Base-by-base conservation (phyloP, 2,797 vertebrate genomes). In the Sebastes ruberrimus region DNA sequence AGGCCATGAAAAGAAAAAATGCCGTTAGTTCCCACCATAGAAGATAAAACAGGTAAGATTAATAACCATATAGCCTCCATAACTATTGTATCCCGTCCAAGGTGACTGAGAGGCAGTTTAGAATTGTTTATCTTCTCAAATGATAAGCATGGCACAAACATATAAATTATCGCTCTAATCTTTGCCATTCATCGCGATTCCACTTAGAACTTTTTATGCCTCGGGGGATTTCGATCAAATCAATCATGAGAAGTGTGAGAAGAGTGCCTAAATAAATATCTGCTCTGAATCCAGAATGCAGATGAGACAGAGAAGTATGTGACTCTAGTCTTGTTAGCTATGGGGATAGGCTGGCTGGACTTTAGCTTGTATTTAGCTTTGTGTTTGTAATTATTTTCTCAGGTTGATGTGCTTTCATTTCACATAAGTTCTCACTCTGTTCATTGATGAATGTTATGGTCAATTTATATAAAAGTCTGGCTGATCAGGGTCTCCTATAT, bases 121-220 rank as follows among this genome's bases (percentile, higher is more conserved):
- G 28, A 49, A 30, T 49, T 63, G 35, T 74, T 64, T 70, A 74
- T 83, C 70, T 38, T 32, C 35, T 10, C 49, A 55, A 77, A 56
- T 49, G 65, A 78, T 59, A 69, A 77, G 38, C 35, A 64, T 63
- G 42, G 32, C 53, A 32, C 20, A 38, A 27, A 77, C 38, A 23
- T n/a, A 71, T 68, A 18, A 71, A 59, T 75, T 57, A 76, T 57
- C 49, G 20, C 32, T 53, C 16, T 22, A 42, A 74, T 64, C 67
- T 28, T 23, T 23, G 22, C 38, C 49, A 68, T 70, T 73, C 25
- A 60, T 76, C 46, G 3, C 20, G 28, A 35, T 38, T 72, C 49
- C 46, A 23, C 42, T 27, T 53, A 57, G 27, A 64, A 63, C 5
- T 18, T 22, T 64, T 69, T 23, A 25, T 74, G 38, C 30, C 64